A percentile compares a stretch with the other conserved stretches of the same genome.
phyloP scores from a whole-genome alignment of 2,113 vertebrate genomes.

The Lipotes vexillifer region DNA sequence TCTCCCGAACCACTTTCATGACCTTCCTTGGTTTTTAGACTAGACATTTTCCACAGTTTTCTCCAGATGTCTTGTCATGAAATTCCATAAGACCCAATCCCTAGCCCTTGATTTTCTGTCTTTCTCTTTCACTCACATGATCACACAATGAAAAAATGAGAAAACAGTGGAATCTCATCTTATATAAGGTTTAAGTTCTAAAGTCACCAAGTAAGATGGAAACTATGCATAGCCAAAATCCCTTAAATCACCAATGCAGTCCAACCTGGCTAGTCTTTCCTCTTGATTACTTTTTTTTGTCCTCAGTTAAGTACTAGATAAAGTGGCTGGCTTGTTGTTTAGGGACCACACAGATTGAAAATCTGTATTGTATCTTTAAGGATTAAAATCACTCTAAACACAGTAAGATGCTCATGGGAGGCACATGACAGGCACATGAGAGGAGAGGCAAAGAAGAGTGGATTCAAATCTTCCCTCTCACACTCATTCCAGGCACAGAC shows the following conservation, averaged over 20 bases:
- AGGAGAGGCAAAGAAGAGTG: not conserved
- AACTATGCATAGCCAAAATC: not conserved
- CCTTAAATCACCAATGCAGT: not conserved
- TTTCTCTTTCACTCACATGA: not conserved
- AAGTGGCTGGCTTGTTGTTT: not conserved
- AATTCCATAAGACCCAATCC: not conserved
- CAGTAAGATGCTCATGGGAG: not conserved
- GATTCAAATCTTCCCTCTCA: not conserved
- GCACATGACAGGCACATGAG: not conserved
- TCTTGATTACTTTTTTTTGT: not conserved
- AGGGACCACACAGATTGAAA: not conserved
- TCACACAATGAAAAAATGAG: not conserved
- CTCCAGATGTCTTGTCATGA: not conserved
- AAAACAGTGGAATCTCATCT: not conserved
- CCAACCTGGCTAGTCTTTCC: not conserved
- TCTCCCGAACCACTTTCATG: not conserved
- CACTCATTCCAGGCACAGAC: not conserved
- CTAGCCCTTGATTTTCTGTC: not conserved
- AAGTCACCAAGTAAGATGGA: not conserved
- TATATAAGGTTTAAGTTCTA: not conserved
- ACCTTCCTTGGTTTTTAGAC: not conserved
- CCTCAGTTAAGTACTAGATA: not conserved
- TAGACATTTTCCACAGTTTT: not conserved
- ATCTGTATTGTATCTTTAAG: not conserved
- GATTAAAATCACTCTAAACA: not conserved